Base-by-base conservation (phyloP, 2,113 vertebrate species). In the Odocoileus hemionus region DNA sequence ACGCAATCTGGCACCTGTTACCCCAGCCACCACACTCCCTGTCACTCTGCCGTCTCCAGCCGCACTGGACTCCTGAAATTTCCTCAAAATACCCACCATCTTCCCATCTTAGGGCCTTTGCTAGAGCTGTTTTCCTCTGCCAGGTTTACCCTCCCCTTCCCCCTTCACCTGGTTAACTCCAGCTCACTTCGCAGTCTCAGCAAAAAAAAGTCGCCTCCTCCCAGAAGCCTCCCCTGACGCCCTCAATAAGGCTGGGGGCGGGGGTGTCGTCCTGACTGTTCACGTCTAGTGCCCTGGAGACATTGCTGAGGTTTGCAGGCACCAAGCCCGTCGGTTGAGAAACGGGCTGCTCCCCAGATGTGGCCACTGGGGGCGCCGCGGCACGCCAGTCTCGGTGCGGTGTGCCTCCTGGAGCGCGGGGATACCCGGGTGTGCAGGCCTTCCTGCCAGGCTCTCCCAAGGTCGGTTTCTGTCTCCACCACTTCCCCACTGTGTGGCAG, bases 51-150 rank as follows among this genome's bases (percentile, higher is more conserved):
- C 5, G 1, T 6, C 23, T 54, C 43, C 78, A 33, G 64, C 19
- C 17, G 10, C 43, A 3, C 54, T 36, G 17, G 54, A 14, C 43
- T 33, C 58, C 30, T 11, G 25, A 45, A 55, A 55, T 15, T 50
- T 28, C 36, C 54, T 39, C 58, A 2, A 0, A 28, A 4, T 33
- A 19, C 30, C n/a, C 19, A 2, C 15, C 19, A 0, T 28, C 4
- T 33, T 36, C 30, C 54, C 54, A n/a, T 36, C 36, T 88, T 36
- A 4, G 23, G n/a, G 45, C 60, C 16, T 94, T 78, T 30, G 26
- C 76, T 52, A 45, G 25, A 92, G 28, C 7, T 3, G 7, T 47
- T 45, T 70, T 60, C 33, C 55, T 58, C 39, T 0, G 10, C 80
- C 91, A 64, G 60, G 30, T n/a, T 39, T 10, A 6, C 60, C 33